These are phyloP conservation scores for Sthenelais limicola DNA, from an alignment of 2,888 invertebrate species.

Conservation along the genomic window DNA sequence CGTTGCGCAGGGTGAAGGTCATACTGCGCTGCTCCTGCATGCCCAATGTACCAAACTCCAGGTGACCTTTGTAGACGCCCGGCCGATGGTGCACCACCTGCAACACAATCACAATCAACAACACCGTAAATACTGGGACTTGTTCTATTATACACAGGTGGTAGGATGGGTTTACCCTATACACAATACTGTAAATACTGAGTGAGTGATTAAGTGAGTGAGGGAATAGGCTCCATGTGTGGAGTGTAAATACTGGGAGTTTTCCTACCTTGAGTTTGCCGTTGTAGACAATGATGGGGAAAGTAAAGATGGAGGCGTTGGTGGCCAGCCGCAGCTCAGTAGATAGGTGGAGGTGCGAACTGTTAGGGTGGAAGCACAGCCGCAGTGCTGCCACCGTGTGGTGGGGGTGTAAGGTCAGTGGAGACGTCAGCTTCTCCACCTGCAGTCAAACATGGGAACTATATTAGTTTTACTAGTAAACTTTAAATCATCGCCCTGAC, in stretches of 20 bases:
- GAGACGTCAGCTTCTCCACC: conserved; percentile 75
- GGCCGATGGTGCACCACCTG: conserved; percentile 74
- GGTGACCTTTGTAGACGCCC: conserved; percentile 68
- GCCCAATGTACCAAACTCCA: conserved; percentile 76
- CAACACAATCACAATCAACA: conserved; percentile 50
- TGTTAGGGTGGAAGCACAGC: conserved; percentile 72
- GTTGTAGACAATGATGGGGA: conserved; percentile 82
- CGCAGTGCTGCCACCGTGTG: conserved; percentile 76
- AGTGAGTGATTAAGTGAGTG: too few species aligned
- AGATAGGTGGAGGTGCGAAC: conserved; percentile 77
- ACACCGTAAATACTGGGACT: too few species aligned
- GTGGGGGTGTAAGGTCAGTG: conserved; percentile 77
- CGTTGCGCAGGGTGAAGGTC: conserved; percentile 81
- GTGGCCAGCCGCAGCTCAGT: conserved; percentile 80
- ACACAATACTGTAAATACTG: too few species aligned
- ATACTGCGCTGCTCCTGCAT: conserved; percentile 79
- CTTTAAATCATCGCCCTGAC: too few species aligned
- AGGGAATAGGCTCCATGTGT: too few species aligned
- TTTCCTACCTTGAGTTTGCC: conserved; percentile 78
- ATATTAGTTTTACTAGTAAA: too few species aligned
- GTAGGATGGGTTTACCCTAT: too few species aligned
- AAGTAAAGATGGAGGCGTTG: conserved; percentile 81
- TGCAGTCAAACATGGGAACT: conserved; percentile 53
- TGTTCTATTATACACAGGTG: too few species aligned
- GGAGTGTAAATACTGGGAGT: too few species aligned